Evolutionary conservation across 2,888 invertebrate genomes (phyloP), one percentile per base, ranked within the genome.

Genomic region (Bugulina stolonifera): DNA sequence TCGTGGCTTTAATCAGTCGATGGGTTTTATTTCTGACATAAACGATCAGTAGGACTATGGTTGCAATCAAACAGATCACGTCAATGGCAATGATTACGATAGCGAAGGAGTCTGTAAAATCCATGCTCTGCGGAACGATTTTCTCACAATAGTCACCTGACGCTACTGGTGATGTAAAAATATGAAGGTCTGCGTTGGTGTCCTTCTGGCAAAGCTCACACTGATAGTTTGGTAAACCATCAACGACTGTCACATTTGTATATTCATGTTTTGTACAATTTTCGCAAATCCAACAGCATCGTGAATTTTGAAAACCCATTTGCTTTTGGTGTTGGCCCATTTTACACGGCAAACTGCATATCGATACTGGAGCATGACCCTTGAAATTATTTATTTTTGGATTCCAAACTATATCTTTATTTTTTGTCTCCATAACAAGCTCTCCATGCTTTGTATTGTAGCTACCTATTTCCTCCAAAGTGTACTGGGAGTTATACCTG

Each of bases 271-370:
- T 73, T 0, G 73, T 72, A 73, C 79, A 79, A 23, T 69, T 27
- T 14, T 74, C 69, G 72, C 79, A 79, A 34, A 75, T 73, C 78
- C 77, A 79, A 74, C 79, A 79, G 72, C 79, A 79, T 35, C 71
- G 71, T 1, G 73, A 74, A 55, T 64, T 27, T 5, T 32, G 5
- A 32, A 32, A 64, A 27, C 76, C 76, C 22, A 70, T 71, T 55
- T 73, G 74, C 0, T 77, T 73, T 0, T 74, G 73, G 71, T 75
- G 75, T 69, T 77, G 73, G 0, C 77, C 77, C 22, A 55, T 14
- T 22, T 43, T 52, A 72, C 79, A 79, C n/a, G 73, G 71, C 25
- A 73, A 69, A 54, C 76, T 76, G 73, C 79, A 79, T 0, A 72
- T 74, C 0, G 76, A 73, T 55, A 70, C 32, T 32, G 75, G 74